Evolutionary conservation across 1,140 invertebrate genomes (phyloP), one percentile per base, ranked within the genome.

Genomic region (Drosophila grimshawi): DNA sequence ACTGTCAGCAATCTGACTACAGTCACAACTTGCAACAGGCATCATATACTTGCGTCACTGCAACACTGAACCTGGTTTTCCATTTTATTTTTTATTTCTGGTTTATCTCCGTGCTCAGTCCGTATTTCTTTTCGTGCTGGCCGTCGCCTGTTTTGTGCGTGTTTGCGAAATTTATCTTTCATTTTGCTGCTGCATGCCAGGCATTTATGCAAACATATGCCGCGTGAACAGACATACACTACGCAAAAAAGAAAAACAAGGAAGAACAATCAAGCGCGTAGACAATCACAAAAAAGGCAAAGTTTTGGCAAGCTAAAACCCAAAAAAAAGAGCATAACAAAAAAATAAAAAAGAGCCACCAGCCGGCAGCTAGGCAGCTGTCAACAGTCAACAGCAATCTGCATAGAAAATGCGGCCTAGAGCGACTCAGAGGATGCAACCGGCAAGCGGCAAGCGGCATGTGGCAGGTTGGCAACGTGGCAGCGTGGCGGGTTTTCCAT

Each of bases 191-290:
- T 45, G 62, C 52, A 43, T 81, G 74, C 57, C 55, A 70, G 64
- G 59, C 71, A 65, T 86, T 82, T 88, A 83, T 88, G 83, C 85
- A 88, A 86, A 89, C 83, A 88, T 88, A 83, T 89, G 83, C 80
- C 61, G 77, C 77, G 74, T 71, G 63, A 78, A 88, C 43, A 56
- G 78, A 53, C 66, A 65, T n/a, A 62, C 46, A 65, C 41, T 35
- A 73, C 53, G 52, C 76, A 72, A 52, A 52, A 51, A 63, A 61
- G 43, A 59, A 35, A 77, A 61, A 10, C 57, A 8, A n/a, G 27
- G 8, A 49, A 51, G 33, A 68, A 61, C 49, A 63, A 33, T 32
- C 45, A 19, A 19, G 19, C 35, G 68, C 52, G 61, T 52, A 57
- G 51, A 43, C 56, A 74, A 37, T 41, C 10, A 30, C 56, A 74